Evolutionary conservation across 1,140 invertebrate genomes (phyloP).

Genomic region (Myzus persicae): DNA sequence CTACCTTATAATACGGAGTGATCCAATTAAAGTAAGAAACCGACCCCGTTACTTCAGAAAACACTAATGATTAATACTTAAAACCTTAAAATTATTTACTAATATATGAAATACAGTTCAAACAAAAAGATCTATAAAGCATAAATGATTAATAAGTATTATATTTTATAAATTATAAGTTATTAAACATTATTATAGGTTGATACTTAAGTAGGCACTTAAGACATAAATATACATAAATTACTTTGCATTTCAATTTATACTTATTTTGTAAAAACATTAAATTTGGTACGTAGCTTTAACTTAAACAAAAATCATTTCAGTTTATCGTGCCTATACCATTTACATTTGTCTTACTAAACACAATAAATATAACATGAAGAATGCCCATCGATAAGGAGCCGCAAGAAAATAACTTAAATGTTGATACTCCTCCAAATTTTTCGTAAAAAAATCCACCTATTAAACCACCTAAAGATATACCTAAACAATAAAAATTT

Average conservation of each 20-base stretch:
- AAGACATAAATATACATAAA: background rate
- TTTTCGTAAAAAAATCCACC: conserved; percentile 73
- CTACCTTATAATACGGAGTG: no score
- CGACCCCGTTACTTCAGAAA: background rate
- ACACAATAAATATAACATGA: conserved; percentile 70
- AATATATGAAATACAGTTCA: background rate
- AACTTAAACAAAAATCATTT: background rate
- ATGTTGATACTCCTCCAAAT: conserved; percentile 72
- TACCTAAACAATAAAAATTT: conserved; percentile 65
- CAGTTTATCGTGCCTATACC: background rate
- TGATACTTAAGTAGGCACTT: no score
- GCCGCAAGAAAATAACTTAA: conserved; percentile 74
- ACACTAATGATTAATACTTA: background rate
- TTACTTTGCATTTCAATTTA: background rate
- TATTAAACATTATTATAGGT: background rate
- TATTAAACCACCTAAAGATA: conserved; percentile 78
- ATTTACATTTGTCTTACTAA: conserved; percentile 58
- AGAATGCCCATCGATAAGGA: conserved; percentile 71
- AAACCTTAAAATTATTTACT: background rate
- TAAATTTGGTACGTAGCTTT: background rate
- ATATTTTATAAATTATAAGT: background rate
- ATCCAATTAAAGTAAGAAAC: no score
- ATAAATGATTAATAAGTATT: background rate
- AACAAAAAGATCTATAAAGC: background rate
- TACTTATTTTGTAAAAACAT: background rate